These are phyloP conservation scores for Drosophila nigricruria DNA, from an alignment of 2,888 invertebrate genomes.

Conservation along the genomic window DNA sequence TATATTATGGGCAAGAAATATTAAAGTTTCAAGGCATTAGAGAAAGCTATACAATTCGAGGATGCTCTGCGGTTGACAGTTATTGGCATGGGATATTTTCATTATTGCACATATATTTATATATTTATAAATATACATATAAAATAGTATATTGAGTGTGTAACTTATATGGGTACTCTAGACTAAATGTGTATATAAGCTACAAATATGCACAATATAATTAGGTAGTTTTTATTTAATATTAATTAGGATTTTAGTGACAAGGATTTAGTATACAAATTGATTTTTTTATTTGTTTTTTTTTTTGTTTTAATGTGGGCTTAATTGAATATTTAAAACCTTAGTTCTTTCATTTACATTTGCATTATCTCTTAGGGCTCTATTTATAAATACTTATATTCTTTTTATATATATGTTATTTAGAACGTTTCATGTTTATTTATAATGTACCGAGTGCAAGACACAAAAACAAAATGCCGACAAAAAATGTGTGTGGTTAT, in stretches of 20 bases:
- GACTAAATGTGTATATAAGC: slow-evolving; percentile 41
- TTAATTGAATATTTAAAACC: slow-evolving; percentile 22
- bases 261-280: slow-evolving; percentile 42
- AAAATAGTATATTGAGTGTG: slow-evolving; percentile 4
- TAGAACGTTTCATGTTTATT: slow-evolving; percentile 20
- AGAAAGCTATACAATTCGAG: background rate
- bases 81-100: slow-evolving; percentile 6
- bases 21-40: background rate
- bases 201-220: slow-evolving; percentile 33
- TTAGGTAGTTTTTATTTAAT: slow-evolving; percentile 1
- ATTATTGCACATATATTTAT: background rate
- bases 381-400: slow-evolving; percentile 42
- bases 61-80: slow-evolving; percentile 18
- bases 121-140: slow-evolving; percentile 8
- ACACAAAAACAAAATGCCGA: slow-evolving; percentile 67
- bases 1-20: background rate
- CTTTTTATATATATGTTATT: slow-evolving; percentile 21
- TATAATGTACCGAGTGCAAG: slow-evolving; percentile 46
- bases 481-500: slow-evolving; percentile 62
- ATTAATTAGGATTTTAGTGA: slow-evolving; percentile 48
- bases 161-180: slow-evolving; percentile 62
- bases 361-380: slow-evolving; percentile 37
- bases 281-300: background rate
- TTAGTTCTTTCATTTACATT: slow-evolving; percentile 36
- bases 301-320: slow-evolving; percentile 1